phyloP scores from a whole-genome alignment of 2,888 invertebrate species.

The Malthinus seriepunctatus region DNA sequence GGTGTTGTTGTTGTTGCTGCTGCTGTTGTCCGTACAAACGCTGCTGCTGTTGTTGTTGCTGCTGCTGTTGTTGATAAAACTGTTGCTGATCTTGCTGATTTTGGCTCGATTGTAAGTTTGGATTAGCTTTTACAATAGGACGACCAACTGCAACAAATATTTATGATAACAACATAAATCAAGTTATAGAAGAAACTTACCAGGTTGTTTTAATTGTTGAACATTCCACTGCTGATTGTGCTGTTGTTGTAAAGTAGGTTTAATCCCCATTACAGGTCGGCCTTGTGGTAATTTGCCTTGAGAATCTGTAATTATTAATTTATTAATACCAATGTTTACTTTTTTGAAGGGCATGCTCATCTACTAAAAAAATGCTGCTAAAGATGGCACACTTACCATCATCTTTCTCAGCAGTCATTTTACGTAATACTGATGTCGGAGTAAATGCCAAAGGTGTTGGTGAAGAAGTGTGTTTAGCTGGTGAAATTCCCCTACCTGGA shows the following conservation, averaged over 20 bases:
- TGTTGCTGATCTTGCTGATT: conserved; percentile 38
- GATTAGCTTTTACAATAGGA: conserved; percentile 62
- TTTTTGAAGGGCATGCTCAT: too few species aligned
- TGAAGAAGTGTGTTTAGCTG: conserved; percentile 59
- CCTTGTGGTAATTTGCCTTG: conserved; percentile 55
- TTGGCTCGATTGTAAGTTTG: conserved; percentile 49
- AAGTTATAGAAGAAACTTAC: conserved; percentile 30
- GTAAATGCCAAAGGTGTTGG: conserved; percentile 84
- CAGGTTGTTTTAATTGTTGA: conserved; percentile 41
- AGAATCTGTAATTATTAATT: conserved; percentile 71
- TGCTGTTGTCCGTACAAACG: conserved; percentile 47
- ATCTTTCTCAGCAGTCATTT: conserved; percentile 92
- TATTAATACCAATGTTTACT: too few species aligned
- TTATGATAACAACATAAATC: background rate
- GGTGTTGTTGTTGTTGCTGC: conserved; percentile 34
- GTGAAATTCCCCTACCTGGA: conserved; percentile 43
- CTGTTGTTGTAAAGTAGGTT: conserved; percentile 41
- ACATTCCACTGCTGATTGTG: conserved; percentile 42
- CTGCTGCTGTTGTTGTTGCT: conserved; percentile 48
- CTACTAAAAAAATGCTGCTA: conserved; percentile 2
- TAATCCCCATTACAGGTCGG: conserved; percentile 51
- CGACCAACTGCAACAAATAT: conserved; percentile 51
- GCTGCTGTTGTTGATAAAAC: conserved; percentile 44
- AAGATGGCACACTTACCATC: conserved; percentile 54
- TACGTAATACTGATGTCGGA: conserved; percentile 90